phyloP scores from a whole-genome alignment of 2,888 invertebrate genomes.

The Napeogenes inachia region DNA sequence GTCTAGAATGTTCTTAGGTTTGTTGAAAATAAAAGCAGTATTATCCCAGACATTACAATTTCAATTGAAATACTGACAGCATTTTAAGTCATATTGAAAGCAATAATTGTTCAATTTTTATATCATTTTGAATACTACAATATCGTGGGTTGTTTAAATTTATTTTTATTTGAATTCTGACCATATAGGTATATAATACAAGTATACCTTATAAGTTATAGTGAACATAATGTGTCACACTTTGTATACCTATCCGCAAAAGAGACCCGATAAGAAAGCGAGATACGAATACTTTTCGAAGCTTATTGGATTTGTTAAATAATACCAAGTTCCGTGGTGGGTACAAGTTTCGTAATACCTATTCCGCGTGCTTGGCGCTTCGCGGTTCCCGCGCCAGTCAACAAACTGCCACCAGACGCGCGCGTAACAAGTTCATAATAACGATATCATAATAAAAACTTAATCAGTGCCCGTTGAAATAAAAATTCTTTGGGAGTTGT shows the following conservation, averaged over 20 bases:
- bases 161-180: not conserved
- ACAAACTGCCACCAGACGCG: constrained; percentile 20
- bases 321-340: constrained; percentile 7
- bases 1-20: too few species aligned
- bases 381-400: constrained; percentile 17
- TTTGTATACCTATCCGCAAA: constrained; percentile 9
- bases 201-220: not conserved
- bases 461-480: not conserved
- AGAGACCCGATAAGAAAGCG: constrained; percentile 11
- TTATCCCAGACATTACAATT: too few species aligned
- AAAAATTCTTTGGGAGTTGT: not conserved
- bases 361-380: constrained; percentile 3
- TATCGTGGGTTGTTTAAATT: too few species aligned
- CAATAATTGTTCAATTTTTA: too few species aligned
- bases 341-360: constrained; percentile 4
- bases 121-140: too few species aligned
- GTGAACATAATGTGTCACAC: not conserved
- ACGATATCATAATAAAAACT: not conserved
- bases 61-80: too few species aligned
- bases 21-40: too few species aligned
- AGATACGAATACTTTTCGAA: constrained; percentile 11
- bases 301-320: constrained; percentile 12
- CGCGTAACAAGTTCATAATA: constrained; percentile 7
- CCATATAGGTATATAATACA: not conserved
- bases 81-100: too few species aligned